Conservation (phyloP, 2,888 invertebrate species). For the Toxonevra muliebris region DNA sequence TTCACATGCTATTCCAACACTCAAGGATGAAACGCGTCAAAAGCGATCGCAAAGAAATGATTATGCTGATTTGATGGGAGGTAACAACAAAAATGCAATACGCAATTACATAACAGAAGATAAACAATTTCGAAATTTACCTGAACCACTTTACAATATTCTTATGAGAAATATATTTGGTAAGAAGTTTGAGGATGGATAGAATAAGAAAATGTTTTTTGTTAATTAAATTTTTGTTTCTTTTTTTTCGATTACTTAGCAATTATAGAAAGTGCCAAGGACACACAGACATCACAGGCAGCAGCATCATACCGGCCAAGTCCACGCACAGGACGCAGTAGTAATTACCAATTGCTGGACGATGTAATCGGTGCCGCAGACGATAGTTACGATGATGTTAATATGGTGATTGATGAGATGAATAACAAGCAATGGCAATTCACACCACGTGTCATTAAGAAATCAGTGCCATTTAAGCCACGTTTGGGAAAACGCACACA, state of each 20-base stretch:
- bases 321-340: neutral
- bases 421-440: conserved; percentile 61
- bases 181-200: no score
- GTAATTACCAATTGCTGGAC: neutral
- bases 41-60: conserved; percentile 44
- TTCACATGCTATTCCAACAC: conserved; percentile 21
- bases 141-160: no score
- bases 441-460: conserved; percentile 66
- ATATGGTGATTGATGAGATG: conserved; percentile 36
- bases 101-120: no score
- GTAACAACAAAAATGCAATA: no score
- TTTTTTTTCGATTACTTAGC: no score
- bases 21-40: conserved; percentile 48
- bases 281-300: conserved; percentile 34
- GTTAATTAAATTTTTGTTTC: no score
- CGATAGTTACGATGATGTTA: conserved; percentile 25
- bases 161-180: no score
- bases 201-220: no score
- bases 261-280: no score
- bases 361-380: conserved; percentile 26
- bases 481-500: conserved; percentile 64
- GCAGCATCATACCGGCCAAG: conserved; percentile 18
- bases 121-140: no score
- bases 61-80: no score
- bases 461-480: conserved; percentile 65